These are phyloP conservation scores for Ailurus styani DNA, from an alignment of 2,113 vertebrate genomes.

Conservation along the genomic window DNA sequence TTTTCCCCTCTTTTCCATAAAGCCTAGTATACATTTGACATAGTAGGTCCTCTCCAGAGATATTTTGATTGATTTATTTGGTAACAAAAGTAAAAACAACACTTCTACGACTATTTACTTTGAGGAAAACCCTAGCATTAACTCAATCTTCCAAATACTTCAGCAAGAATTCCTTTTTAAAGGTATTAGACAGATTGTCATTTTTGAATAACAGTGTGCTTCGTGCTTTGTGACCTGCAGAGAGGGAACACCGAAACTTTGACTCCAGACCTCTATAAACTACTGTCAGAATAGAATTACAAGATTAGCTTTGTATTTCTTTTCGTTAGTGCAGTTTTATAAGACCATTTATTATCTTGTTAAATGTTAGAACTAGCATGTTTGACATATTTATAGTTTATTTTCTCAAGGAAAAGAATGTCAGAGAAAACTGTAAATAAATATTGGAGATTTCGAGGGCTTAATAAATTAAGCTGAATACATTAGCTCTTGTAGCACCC, in stretches of 20 bases:
- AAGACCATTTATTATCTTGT: conserved; percentile 44
- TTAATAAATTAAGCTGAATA: conserved; percentile 47
- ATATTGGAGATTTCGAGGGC: background rate
- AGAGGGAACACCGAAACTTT: background rate
- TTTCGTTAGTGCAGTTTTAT: conserved; percentile 32
- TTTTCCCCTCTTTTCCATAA: background rate
- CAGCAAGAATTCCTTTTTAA: background rate
- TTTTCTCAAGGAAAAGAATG: conserved; percentile 47
- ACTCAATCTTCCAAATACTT: background rate
- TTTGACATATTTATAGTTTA: conserved; percentile 58
- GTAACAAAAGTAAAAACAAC: background rate
- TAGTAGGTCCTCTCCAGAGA: background rate
- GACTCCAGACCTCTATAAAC: background rate
- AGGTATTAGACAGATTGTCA: background rate
- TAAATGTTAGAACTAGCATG: conserved; percentile 54
- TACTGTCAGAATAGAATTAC: conserved; percentile 11
- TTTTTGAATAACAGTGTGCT: background rate
- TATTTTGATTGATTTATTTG: background rate
- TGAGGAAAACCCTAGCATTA: background rate
- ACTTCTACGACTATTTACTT: background rate
- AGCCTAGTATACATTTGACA: background rate
- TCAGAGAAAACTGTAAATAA: conserved; percentile 60
- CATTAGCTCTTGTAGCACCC: background rate
- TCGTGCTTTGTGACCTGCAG: background rate
- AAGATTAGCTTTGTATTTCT: conserved; percentile 46